These are phyloP conservation scores for Gymnogyps californianus DNA, from an alignment of 2,113 vertebrate genomes.

Conservation along the genomic window DNA sequence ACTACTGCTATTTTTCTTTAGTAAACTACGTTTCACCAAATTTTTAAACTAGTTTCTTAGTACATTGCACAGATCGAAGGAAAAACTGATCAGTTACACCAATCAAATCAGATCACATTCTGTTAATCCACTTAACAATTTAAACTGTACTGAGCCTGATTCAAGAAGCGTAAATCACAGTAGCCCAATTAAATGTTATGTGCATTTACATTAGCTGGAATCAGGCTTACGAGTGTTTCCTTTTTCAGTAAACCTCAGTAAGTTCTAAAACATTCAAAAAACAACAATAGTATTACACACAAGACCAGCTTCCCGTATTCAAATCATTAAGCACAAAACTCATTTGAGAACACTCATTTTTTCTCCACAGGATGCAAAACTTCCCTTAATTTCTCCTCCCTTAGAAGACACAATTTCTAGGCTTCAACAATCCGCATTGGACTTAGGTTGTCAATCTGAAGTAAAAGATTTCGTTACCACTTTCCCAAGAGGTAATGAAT, in stretches of 20 bases:
- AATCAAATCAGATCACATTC: background rate
- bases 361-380: background rate
- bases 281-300: background rate
- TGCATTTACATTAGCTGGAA: background rate
- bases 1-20: background rate
- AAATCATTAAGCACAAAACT: background rate
- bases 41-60: background rate
- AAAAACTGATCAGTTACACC: background rate
- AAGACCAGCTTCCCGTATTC: background rate
- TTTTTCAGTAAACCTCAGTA: background rate
- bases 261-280: background rate
- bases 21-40: background rate
- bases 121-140: slow-evolving; percentile 18
- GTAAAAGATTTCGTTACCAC: background rate
- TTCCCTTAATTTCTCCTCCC: background rate
- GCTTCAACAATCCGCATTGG: background rate
- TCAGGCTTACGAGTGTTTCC: background rate
- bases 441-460: background rate
- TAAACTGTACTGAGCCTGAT: background rate
- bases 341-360: background rate
- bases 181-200: background rate
- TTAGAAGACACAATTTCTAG: background rate
- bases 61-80: background rate
- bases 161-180: background rate
- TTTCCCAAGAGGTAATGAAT: background rate